These are phyloP conservation scores for Lasioglossum albipes DNA, from an alignment of 1,140 invertebrate genomes.

Conservation along the genomic window DNA sequence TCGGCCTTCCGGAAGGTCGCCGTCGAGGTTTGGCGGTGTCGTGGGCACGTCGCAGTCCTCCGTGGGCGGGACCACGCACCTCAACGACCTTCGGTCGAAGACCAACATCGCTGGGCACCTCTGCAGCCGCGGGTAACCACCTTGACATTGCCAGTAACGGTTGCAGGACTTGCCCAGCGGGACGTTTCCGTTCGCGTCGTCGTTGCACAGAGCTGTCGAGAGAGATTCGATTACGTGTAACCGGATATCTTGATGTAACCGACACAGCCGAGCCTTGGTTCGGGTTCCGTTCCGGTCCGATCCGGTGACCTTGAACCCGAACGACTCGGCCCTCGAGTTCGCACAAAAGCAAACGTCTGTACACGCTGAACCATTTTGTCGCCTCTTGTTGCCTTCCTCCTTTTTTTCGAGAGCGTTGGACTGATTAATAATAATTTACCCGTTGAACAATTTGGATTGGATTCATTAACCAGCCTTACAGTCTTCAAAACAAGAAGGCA, in stretches of 20 bases:
- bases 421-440: no score
- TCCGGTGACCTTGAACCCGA: no score
- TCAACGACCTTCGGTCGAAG: conserved; percentile 89
- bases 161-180: conserved; percentile 93
- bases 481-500: no score
- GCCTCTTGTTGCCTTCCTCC: no score
- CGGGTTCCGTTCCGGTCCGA: neutral
- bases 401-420: no score
- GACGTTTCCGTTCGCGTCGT: conserved; percentile 90
- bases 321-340: no score
- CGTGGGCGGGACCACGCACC: conserved; percentile 93
- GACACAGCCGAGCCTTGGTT: neutral
- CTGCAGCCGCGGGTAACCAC: conserved; percentile 93
- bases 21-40: conserved; percentile 82
- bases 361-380: no score
- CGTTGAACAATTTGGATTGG: no score
- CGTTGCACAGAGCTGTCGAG: conserved; percentile 91
- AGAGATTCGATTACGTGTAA: conserved; percentile 14
- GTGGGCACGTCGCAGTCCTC: conserved; percentile 92
- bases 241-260: neutral
- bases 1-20: conserved; percentile 71
- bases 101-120: conserved; percentile 94
- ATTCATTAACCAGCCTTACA: no score
- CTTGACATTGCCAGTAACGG: conserved; percentile 95
- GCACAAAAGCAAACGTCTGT: no score